Base-by-base conservation (phyloP, 2,797 vertebrate species). In the Labeo calbasu region DNA sequence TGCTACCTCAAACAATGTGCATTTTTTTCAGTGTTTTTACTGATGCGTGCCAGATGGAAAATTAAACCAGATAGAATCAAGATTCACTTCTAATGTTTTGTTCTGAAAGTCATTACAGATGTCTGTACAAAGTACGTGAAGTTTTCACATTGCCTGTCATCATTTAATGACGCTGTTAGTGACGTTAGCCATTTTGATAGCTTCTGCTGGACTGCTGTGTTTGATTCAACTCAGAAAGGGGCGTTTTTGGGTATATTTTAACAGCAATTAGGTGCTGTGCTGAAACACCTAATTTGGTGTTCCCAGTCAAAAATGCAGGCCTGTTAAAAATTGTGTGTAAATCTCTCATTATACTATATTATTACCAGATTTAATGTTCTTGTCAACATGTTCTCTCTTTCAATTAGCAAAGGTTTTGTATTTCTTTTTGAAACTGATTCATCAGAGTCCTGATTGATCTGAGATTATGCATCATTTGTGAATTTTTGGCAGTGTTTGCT, bases 41-140 rank as follows among this genome's bases (percentile, higher is more conserved):
- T 19, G 21, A 70, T 63, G 48, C 14, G 0, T 78, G 55, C 66
- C 73, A 72, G 66, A 13, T 19, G 10, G 46, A 65, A 63, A 82
- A 68, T 43, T 21, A 82, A 73, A 73, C 19, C 70, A 63, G 25
- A 82, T 17, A 50, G 25, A 50, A 43, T 40, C 46, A 40, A 61
- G 8, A 57, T 72, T 70, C 79, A 72, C 55, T 48, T 72, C n/a
- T 12, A 14, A 36, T 50, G 79, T 46, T 72, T 72, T 59, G 55
- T 43, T 25, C 53, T 81, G 55, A 72, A 71, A 82, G 36, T 15
- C 19, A 46, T 63, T 82, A 63, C 36, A 72, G 40, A 72, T 61
- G 68, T 61, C 57, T 65, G 40, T 8, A 63, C 59, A 63, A 78
- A 65, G 23, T 81, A 15, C 10, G 17, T 23, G 36, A n/a, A 15